Evolutionary conservation across 2,888 invertebrate species (phyloP), one percentile per base, ranked within the genome.

Genomic region (Pollenia amentaria): DNA sequence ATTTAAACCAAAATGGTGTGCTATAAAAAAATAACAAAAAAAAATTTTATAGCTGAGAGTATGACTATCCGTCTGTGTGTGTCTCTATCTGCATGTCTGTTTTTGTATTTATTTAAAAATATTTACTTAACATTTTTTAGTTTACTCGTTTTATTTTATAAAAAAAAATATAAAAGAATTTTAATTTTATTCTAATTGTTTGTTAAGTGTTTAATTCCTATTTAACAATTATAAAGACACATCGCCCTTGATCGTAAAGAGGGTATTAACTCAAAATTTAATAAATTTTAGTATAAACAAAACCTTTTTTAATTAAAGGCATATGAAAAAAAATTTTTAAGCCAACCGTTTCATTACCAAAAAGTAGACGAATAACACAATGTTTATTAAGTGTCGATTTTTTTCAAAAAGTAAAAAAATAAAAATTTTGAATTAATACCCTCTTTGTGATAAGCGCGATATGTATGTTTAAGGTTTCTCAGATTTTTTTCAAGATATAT

Each of bases 151-250:
- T 38, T 42, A 40, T 14, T 42, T 29, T 29, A 10, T 42, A 2
- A 62, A 40, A n/a, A 40, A 6, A 73, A 75, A 8, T 11, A 10
- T 38, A 29, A 29, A 29, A 29, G 29, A 6, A 29, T 65, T 76
- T 57, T 57, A 55, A 76, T 46, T 70, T 62, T 70, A 79, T 79
- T 79, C 53, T 67, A 53, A 75, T 76, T 51, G 65, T 67, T 84
- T 38, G 62, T 84, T 16, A 64, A 72, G n/a, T 55, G 53, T 65
- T 42, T 3, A 6, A 57, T 48, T 29, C 29, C 29, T 6, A 29
- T 29, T 6, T 29, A 29, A 29, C 29, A 29, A 29, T 6, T 62
- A 14, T 75, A 12, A 57, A 42, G 44, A 75, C 79, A 48, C 55
- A 29, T 57, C 80, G 64, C 29, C 4, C 29, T 29, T 29, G 29